These are phyloP conservation scores for Eupithecia subfuscata DNA, from an alignment of 2,888 invertebrate species.

Conservation along the genomic window DNA sequence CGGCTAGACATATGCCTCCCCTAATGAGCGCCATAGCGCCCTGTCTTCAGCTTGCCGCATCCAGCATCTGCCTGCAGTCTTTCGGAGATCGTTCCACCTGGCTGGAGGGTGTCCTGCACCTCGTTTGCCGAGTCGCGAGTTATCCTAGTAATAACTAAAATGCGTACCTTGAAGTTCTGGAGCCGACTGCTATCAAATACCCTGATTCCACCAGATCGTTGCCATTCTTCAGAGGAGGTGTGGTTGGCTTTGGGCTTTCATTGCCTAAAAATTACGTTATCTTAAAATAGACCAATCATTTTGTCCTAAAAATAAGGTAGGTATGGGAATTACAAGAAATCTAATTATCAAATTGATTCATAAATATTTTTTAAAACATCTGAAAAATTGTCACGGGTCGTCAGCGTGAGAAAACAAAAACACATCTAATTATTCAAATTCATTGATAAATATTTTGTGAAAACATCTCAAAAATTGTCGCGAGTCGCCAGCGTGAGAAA, in stretches of 20 bases:
- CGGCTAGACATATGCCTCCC: no score
- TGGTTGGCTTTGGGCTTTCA: slow-evolving; percentile 59
- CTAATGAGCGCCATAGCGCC: no score
- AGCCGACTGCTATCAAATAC: slow-evolving; percentile 79
- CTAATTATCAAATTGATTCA: not conserved
- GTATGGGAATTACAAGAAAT: not conserved
- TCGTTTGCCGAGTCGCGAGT: no score
- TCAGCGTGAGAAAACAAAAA: slow-evolving; percentile 19
- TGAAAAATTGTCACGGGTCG: not conserved
- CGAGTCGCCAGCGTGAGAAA: slow-evolving; percentile 13
- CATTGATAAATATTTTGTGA: not conserved
- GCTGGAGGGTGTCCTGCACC: no score
- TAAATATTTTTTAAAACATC: not conserved
- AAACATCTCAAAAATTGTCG: slow-evolving; percentile 7
- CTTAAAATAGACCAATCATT: not conserved
- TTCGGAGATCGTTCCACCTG: no score
- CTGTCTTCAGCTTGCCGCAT: no score
- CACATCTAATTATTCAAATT: not conserved
- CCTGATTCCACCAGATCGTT: slow-evolving; percentile 73
- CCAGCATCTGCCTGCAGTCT: no score
- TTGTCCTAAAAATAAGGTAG: not conserved
- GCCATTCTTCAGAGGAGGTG: slow-evolving; percentile 74
- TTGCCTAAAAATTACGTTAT: slow-evolving; percentile 51
- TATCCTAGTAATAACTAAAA: not conserved
- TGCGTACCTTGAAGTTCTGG: slow-evolving; percentile 77